Base-by-base conservation (phyloP, 2,797 vertebrate genomes). In the Crocidura indochinensis region DNA sequence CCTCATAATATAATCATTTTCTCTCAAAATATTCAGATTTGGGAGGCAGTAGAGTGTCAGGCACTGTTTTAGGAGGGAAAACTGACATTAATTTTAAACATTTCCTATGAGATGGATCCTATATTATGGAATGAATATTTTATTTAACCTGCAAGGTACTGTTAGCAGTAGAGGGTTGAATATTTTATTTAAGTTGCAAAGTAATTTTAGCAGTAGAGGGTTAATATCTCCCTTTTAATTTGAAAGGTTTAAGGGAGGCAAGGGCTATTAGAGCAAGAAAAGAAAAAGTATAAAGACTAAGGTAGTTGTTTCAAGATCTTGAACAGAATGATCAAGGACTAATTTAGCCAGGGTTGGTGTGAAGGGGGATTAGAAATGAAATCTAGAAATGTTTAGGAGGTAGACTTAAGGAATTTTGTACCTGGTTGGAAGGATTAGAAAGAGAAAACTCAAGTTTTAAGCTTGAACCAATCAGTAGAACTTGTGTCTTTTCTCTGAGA, bases 1-100 rank as follows among this genome's bases (percentile, higher is more conserved):
- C 56, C 72, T 92, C 74, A 84, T 91, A 87, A 92, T 83, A 78
- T 76, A 91, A 93, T 92, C 85, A 24, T 67, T 93, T 86, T 91
- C 38, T 84, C 53, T 93, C 68, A 85, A 89, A 91, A 65, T 91
- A 85, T 64, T 87, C 24, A 85, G 75, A 78, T 85, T 92, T 90
- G 29, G 64, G 73, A 92, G 29, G 31, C 68, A 79, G 6, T 62
- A 51, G 76, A 82, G 49, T 83, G 10, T 56, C 22, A 79, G 89
- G 75, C 38, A 88, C 26, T 81, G 22, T 76, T 92, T 95, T 89
- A 68, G 68, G 74, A 81, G 90, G 62, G 31, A 87, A 95, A 93
- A 79, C 10, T 67, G 75, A 84, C 10, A 64, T 91, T 75, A 46
- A 24, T 79, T 85, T 79, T 77, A 53, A 68, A 67, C 46, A 62